Conservation (phyloP, 2,888 invertebrate genomes). For the Ectobius pallidus region DNA sequence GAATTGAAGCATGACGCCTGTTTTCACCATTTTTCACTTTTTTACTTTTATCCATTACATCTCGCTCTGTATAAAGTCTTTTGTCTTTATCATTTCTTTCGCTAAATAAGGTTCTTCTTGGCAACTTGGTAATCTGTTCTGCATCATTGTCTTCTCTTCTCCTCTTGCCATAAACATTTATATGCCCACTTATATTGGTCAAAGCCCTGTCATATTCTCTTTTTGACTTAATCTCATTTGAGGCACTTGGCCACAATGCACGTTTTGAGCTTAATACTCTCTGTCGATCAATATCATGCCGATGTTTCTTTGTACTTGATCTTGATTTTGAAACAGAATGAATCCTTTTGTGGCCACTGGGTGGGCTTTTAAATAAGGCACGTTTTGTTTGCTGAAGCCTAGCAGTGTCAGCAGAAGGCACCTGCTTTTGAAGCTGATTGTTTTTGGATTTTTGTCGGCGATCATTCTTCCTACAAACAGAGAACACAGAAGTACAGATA, state of each 20-base stretch:
- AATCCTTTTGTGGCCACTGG: conserved; percentile 52
- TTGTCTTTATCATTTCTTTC: background rate
- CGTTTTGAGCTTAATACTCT: conserved; percentile 63
- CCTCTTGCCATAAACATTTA: background rate
- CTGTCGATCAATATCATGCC: background rate
- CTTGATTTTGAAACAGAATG: conserved; percentile 56
- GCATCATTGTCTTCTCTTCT: background rate
- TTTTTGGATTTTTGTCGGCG: background rate
- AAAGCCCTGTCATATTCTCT: background rate
- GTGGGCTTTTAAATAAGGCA: conserved; percentile 76
- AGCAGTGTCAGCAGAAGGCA: background rate
- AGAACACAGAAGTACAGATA: no score
- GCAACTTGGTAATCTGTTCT: background rate
- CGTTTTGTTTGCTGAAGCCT: conserved; percentile 57
- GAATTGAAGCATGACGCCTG: background rate
- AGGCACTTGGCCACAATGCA: conserved; percentile 56
- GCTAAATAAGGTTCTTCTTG: background rate
- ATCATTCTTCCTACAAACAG: background rate
- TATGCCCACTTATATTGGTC: conserved; percentile 4
- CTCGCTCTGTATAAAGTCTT: background rate
- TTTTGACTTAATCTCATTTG: background rate
- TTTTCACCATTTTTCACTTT: background rate
- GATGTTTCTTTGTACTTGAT: conserved; percentile 46
- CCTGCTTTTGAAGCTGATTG: background rate
- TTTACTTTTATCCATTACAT: background rate